Evolutionary conservation across 2,888 invertebrate species (phyloP), one percentile per base, ranked within the genome.

Genomic region (Yponomeuta plumbellus): DNA sequence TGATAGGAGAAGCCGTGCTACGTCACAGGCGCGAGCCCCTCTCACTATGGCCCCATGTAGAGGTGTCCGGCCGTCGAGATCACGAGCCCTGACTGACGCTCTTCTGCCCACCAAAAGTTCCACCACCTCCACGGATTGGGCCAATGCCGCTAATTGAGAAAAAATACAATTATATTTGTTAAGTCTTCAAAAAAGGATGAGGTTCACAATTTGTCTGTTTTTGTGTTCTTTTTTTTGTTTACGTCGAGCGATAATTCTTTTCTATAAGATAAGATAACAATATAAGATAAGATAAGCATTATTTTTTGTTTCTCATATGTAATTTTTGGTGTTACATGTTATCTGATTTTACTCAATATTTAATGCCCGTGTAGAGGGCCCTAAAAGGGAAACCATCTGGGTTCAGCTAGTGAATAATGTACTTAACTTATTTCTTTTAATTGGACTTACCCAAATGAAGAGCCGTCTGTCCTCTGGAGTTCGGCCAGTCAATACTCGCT

Each of bases 31-130:
- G 22, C 94, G 81, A 0, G 95, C 94, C 56, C 96, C 95, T 80
- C 96, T 94, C 0, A 96, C 96, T 65, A 96, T 96, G 11, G 96
- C 94, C 3, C 95, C 94, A 77, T 97, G 97, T 26, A 97, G 82
- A 0, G 97, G 95, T 0, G 96, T 96, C 61, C 96, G 92, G 0
- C 96, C 96, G 73, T 96, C 95, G 5, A 92, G 86, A 72, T 97
- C 97, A 61, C 92, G 89, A 0, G 93, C 93, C 74, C 94, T 93
- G 0, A 94, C 94, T 73, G 93, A 92, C 0, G 94, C 95, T 0
- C 93, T 93, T 69, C 92, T 91, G 39, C 91, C 92, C 21, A 97
- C 92, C 6, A 97, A 86, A 4, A 94, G 74, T 70, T 96, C 95
- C 3, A 96, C 91, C 0, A 95, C 95, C 84, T 96, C 96, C 0